phyloP scores from a whole-genome alignment of 2,888 invertebrate species.

The Rhamphomyia laevipes region DNA sequence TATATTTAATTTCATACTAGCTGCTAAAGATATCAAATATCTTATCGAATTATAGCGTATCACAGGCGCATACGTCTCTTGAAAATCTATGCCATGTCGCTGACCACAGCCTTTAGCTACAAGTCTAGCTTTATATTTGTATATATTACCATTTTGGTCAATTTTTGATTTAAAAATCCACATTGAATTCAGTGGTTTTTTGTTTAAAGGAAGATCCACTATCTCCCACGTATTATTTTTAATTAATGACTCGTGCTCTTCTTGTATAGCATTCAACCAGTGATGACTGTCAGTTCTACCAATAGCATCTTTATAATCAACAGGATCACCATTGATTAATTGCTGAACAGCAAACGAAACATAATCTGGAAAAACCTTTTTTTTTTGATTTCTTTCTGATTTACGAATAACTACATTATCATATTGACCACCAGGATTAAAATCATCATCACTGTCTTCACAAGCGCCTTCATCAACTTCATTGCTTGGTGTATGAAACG shows the following conservation, averaged over 20 bases:
- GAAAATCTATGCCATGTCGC: constrained; percentile 1
- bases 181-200: background rate
- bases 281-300: constrained; percentile 1
- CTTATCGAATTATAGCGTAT: constrained; percentile 9
- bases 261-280: constrained; percentile 7
- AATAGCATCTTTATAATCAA: constrained; percentile 11
- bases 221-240: constrained; percentile 7
- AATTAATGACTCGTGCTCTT: constrained; percentile 3
- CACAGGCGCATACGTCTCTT: constrained; percentile 1
- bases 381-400: no score
- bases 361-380: no score
- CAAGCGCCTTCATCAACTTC: no score
- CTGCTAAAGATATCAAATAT: constrained; percentile 4
- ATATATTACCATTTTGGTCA: background rate
- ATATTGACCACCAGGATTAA: no score
- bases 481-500: no score
- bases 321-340: constrained; percentile 9
- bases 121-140: constrained; percentile 1
- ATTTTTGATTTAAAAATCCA: constrained; percentile 6
- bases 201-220: constrained; percentile 2
- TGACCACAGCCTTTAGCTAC: no score
- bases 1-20: constrained; percentile 5
- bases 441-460: no score
- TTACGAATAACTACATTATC: no score
- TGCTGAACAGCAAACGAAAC: no score